Evolutionary conservation across 2,113 vertebrate genomes (phyloP), one percentile per base, ranked within the genome.

Genomic region (Crotalus tigris): DNA sequence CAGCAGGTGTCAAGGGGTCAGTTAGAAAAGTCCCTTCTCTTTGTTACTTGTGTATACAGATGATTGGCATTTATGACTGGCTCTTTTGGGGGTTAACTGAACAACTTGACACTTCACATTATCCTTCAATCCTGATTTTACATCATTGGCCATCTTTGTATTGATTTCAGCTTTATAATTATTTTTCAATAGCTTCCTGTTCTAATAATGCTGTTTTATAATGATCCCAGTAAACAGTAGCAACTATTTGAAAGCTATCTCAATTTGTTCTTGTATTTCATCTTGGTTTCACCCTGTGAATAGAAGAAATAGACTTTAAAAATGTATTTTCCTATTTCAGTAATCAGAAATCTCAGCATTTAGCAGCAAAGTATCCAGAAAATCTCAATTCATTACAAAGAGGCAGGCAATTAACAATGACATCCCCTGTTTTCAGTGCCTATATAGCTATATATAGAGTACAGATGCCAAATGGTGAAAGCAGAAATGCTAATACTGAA

Each of bases 1-100:
- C 95, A 89, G 94, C 94, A 95, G 12, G 53, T 93, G 91, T 95
- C 93, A 93, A 81, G 17, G 92, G 93, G 95, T 96, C 95, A 95
- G 61, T 55, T 92, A 92, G 64, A 33, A 0, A 8, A 64, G 69
- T 90, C 85, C 94, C 94, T 92, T 93, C 92, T 91, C 92, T 96
- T 95, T 95, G 91, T 94, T 91, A 95, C 93, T 93, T 93, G 90
- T 88, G 93, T 93, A 92, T 92, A 89, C 91, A 96, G 92, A 94
- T 95, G 95, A 59, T 92, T 96, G 96, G 90, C 94, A 95, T 93
- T 33, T 85, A 92, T 93, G 86, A 92, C 90, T 88, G 89, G 8
- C 91, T 93, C 51, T 92, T 88, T 94, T 92, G 10, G 0, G 26
- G 85, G 87, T 87, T 88, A 87, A 44, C 29, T 9, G 29, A 13